These are phyloP conservation scores for roundworm (Caenorhabditis elegans) DNA, from an alignment of 1,140 invertebrate genomes.

Conservation along the genomic window WBcel235 BX284602.5:9737001-9737500, in stretches of 20 bases:
- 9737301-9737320: background rate
- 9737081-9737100: background rate
- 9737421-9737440: background rate
- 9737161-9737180: background rate
- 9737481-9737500: background rate
- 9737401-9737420: background rate
- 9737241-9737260: background rate
- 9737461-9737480: background rate
- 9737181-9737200: background rate
- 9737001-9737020: background rate
- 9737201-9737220: no score
- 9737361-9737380: conserved; percentile 1
- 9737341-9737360: background rate
- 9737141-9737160: background rate
- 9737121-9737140: background rate
- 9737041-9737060: background rate
- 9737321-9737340: background rate
- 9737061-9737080: background rate
- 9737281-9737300: background rate
- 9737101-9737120: background rate
- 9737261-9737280: background rate
- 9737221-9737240: background rate
- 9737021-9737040: background rate
- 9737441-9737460: no score
- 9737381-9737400: background rate